phyloP scores from a whole-genome alignment of 2,888 invertebrate genomes.

The Therioaphis trifolii region DNA sequence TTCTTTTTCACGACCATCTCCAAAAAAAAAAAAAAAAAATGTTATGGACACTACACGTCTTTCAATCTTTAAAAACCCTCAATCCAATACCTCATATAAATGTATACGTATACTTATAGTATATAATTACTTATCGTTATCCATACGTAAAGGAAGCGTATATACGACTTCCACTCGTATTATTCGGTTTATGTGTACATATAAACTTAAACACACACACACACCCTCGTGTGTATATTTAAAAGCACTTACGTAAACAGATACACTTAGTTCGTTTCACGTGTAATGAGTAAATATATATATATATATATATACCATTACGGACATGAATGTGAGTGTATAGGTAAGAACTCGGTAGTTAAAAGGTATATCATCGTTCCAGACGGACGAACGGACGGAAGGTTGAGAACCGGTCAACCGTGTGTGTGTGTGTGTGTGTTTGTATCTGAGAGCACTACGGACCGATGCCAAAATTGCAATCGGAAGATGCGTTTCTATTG shows the following conservation, averaged over 20 bases:
- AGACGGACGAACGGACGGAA: not conserved
- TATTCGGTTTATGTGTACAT: too few species aligned
- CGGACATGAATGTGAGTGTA: too few species aligned
- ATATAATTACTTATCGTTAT: not conserved
- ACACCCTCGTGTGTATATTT: not conserved
- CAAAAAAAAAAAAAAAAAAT: too few species aligned
- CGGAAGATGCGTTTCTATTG: constrained; percentile 37
- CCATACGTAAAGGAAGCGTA: not conserved
- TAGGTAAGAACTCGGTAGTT: not conserved
- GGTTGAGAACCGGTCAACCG: constrained; percentile 27
- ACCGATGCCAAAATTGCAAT: constrained; percentile 57
- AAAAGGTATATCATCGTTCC: constrained; percentile 15
- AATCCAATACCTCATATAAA: not conserved
- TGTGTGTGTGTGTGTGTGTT: not conserved
- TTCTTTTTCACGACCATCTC: not conserved
- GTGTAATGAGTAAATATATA: too few species aligned
- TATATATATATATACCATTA: too few species aligned
- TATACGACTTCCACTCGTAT: not conserved
- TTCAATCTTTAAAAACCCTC: not conserved
- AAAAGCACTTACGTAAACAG: constrained; percentile 33
- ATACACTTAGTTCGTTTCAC: not conserved
- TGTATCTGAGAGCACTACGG: too few species aligned
- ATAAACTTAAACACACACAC: not conserved
- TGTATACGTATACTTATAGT: too few species aligned
- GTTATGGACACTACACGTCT: not conserved